Base-by-base conservation (phyloP, 2,888 invertebrate genomes). In the Leptopilina drosophilae region DNA sequence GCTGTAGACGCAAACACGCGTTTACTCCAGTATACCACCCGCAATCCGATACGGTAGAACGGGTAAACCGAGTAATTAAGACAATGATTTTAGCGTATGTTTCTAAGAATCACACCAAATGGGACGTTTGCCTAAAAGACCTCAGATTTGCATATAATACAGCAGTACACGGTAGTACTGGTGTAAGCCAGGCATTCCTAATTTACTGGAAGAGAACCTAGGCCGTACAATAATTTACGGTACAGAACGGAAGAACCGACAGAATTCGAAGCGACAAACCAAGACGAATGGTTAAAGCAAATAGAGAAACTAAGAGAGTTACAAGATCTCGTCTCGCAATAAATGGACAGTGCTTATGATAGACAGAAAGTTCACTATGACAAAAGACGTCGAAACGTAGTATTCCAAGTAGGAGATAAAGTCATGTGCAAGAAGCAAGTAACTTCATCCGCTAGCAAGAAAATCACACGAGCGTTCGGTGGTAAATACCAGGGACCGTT, bases 141-240 rank as follows among this genome's bases (percentile, higher is more conserved):
- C n/a, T 59, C n/a, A 59, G 59, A 59, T 59, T 59, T n/a, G 59
- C 59, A 15, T 59, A 59, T n/a, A 59, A 59, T 15, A 59, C 59
- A 15, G 59, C 59, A 59, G 59, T 59, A n/a, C 59, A 59, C n/a
- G 15, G 59, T n/a, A 59, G n/a, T 14, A 59, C 59, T n/a, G n/a
- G 59, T 59, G 59, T 59, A n/a, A 59, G 59, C 59, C 59, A 2
- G n/a, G 59, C 59, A n/a, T 59, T n/a, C 15, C 59, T 59, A n/a
- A 59, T 2, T n/a, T 15, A 14, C n/a, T n/a, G 59, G n/a, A 7
- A 59, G 59, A n/a, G 59, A 59, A 59, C 59, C 59, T 14, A 12
- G n/a, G 6, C 59, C 59, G 7, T 59, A 59, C n/a, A 14, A 59
- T 7, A 59, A n/a, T n/a, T 15, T 59, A 15, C 59, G 59, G 14